Percentiles rank a stretch among this genome's conserved stretches.
Conservation (phyloP, 2,797 vertebrate species). For the Taeniopygia guttata region DNA sequence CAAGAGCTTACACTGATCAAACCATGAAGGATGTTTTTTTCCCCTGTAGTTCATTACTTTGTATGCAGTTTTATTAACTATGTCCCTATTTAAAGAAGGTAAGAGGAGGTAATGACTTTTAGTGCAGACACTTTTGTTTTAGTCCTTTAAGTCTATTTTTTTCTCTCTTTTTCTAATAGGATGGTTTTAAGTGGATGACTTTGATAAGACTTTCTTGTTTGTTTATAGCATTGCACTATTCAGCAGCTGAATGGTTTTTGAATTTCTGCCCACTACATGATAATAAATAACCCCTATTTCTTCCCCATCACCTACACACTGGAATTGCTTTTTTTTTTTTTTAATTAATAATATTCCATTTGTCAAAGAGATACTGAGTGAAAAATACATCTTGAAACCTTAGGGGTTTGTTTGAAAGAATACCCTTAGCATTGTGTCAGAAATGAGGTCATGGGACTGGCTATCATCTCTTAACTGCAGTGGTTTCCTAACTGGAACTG, state of each 20-base stretch:
- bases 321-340: conserved; percentile 40
- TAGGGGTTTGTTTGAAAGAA: conserved; percentile 14
- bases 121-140: not conserved
- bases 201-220: conserved; percentile 64
- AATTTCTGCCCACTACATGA: conserved; percentile 69
- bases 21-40: not conserved
- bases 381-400: conserved; percentile 43
- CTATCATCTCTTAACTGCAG: not conserved
- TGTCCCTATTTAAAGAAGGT: not conserved
- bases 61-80: not conserved
- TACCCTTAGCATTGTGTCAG: not conserved
- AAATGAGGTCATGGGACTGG: not conserved
- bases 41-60: not conserved
- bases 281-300: conserved; percentile 72
- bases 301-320: conserved; percentile 66
- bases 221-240: conserved; percentile 48
- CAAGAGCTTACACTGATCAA: not conserved
- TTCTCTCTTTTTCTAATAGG: not conserved
- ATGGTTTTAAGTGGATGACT: conserved; percentile 52
- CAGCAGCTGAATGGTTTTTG: conserved; percentile 63
- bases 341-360: conserved; percentile 63
- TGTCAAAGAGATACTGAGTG: conserved; percentile 39
- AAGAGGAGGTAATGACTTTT: not conserved
- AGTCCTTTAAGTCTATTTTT: not conserved
- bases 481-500: not conserved